Evolutionary conservation across 1,140 invertebrate genomes (phyloP).

Genomic region (Acromyrmex charruanus): DNA sequence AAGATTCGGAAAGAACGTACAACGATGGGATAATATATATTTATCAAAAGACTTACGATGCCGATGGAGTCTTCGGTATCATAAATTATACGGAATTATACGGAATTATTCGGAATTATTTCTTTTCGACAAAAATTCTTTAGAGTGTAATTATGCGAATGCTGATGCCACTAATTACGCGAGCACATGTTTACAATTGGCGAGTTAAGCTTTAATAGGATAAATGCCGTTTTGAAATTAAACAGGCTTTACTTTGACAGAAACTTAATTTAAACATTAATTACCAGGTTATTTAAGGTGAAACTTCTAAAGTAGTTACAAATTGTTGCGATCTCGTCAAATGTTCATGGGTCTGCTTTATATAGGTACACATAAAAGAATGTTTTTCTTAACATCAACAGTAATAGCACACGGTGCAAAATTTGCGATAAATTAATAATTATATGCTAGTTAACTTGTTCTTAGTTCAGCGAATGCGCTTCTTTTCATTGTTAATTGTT

Average conservation of each 20-base stretch:
- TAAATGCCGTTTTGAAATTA: conserved; percentile 40
- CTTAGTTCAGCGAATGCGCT: background rate
- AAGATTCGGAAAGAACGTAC: background rate
- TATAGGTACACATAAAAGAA: background rate
- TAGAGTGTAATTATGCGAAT: background rate
- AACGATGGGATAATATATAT: conserved; percentile 8
- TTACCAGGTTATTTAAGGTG: conserved; percentile 19
- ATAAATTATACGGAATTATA: background rate
- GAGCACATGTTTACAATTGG: background rate
- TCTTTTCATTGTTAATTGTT: background rate
- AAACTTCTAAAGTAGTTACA: conserved; percentile 29
- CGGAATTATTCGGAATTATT: background rate
- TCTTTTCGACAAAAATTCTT: background rate
- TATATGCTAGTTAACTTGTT: conserved; percentile 8
- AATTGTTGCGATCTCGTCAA: background rate
- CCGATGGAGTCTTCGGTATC: background rate
- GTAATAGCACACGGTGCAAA: background rate
- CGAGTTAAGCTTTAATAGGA: background rate
- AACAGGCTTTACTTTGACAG: conserved; percentile 34
- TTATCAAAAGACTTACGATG: background rate
- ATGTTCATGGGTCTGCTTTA: background rate
- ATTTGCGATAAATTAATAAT: conserved; percentile 15
- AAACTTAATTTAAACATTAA: conserved; percentile 46
- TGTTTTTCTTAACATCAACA: background rate
- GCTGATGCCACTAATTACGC: background rate